These are phyloP conservation scores for Phenganax stokvisi DNA, from an alignment of 92 coral and sea anemone species.

Conservation along the genomic window DNA sequence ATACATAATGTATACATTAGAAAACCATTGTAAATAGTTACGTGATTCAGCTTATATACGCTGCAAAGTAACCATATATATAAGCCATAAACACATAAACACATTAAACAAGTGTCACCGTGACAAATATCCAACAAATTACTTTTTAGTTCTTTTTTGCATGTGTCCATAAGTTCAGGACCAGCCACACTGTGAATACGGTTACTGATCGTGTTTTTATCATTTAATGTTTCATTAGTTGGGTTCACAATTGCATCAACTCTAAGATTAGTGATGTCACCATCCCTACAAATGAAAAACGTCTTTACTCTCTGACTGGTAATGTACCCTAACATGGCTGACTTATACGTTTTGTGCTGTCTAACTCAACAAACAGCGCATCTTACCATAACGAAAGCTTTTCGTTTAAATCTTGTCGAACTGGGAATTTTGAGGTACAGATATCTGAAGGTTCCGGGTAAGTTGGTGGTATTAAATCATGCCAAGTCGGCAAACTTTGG, in stretches of 20 bases:
- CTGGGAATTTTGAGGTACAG: conserved; percentile 56
- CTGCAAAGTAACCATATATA: too few relatives aligned
- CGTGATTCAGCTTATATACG: too few relatives aligned
- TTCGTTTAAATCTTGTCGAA: conserved; percentile 63
- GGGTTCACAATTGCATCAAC: conserved; percentile 85
- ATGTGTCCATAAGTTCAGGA: conserved; percentile 66
- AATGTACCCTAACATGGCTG: not conserved
- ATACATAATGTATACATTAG: too few relatives aligned
- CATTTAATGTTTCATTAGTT: conserved; percentile 84
- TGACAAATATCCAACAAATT: not conserved
- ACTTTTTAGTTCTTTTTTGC: conserved; percentile 80
- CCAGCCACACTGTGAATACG: conserved; percentile 81
- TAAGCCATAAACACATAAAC: too few relatives aligned
- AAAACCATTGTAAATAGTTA: too few relatives aligned
- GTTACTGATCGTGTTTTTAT: conserved; percentile 63
- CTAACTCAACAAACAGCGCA: not conserved
- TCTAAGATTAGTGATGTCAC: conserved; percentile 72
- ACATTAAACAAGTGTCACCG: too few relatives aligned
- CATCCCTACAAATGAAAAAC: conserved; percentile 54
- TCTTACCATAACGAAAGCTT: conserved; percentile 85
- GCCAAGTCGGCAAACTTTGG: conserved; percentile 75
- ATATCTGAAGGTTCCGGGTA: conserved; percentile 40
- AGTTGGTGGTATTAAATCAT: conserved; percentile 43
- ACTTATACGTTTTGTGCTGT: not conserved
- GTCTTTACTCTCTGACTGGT: not conserved